Conservation (phyloP, 2,113 vertebrate species). For the Esox niger region DNA sequence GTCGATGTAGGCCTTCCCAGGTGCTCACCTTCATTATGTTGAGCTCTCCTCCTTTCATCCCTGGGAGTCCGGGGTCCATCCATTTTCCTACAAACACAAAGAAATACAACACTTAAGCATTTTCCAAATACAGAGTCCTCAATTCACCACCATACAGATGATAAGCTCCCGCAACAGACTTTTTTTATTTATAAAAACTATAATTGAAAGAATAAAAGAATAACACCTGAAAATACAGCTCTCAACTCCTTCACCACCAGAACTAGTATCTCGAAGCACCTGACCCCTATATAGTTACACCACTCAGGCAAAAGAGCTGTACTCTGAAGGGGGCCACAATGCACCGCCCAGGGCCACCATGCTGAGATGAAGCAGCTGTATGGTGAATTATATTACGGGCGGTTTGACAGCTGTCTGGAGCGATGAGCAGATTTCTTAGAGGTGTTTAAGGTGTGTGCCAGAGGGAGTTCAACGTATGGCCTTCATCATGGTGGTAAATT, state of each 20-base stretch:
- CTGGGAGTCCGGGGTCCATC: constrained; percentile 83
- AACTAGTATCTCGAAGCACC: constrained; percentile 32
- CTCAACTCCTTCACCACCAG: not conserved
- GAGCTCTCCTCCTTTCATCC: constrained; percentile 86
- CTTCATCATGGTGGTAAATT: constrained; percentile 56
- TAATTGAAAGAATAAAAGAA: not conserved
- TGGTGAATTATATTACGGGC: not conserved
- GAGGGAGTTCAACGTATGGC: constrained; percentile 20
- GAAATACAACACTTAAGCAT: constrained; percentile 30
- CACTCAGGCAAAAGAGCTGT: not conserved
- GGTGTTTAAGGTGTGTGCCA: constrained; percentile 12
- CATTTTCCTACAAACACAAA: constrained; percentile 75
- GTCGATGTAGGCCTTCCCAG: constrained; percentile 21
- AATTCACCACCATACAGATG: constrained; percentile 35
- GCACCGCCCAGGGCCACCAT: constrained; percentile 21
- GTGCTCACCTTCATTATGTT: constrained; percentile 87
- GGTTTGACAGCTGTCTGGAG: not conserved
- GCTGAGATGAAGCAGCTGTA: constrained; percentile 18
- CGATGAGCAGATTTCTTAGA: constrained; percentile 26
- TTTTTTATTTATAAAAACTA: too few species aligned
- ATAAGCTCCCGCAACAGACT: too few species aligned
- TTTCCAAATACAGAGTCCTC: constrained; percentile 43
- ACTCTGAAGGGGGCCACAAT: constrained; percentile 11
- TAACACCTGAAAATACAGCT: not conserved
- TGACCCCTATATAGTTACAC: constrained; percentile 31